A percentile compares a stretch with the other conserved stretches of the same genome.
phyloP scores from a whole-genome alignment of 2,113 vertebrate species.

The Lagenorhynchus albirostris region DNA sequence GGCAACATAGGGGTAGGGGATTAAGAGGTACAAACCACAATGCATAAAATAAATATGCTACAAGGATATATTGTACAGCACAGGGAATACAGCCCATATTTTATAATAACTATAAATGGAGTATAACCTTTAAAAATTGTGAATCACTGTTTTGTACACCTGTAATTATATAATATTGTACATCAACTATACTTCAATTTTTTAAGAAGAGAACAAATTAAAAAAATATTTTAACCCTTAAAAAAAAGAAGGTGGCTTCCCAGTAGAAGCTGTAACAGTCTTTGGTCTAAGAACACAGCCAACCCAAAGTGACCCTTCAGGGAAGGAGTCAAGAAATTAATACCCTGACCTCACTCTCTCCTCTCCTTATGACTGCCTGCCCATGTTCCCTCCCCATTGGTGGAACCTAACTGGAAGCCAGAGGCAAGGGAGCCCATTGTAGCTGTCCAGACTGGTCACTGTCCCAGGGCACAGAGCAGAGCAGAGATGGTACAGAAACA shows the following conservation, averaged over 20 bases:
- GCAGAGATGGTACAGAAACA: background rate
- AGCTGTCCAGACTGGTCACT: background rate
- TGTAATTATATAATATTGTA: background rate
- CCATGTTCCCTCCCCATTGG: background rate
- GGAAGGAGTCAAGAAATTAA: background rate
- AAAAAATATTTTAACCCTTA: too few species aligned
- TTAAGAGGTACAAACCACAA: background rate
- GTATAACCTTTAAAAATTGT: background rate
- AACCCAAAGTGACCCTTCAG: background rate
- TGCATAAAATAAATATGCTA: background rate
- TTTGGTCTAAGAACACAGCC: background rate
- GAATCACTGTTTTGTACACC: background rate
- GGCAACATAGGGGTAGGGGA: background rate
- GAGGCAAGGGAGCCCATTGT: background rate
- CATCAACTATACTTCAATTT: background rate
- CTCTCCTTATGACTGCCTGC: background rate
- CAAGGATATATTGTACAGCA: background rate
- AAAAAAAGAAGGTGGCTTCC: background rate
- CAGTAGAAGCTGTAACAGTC: background rate
- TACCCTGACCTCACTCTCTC: background rate
- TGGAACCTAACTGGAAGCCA: background rate
- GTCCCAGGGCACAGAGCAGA: background rate
- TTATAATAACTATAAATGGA: background rate
- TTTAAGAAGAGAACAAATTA: too few species aligned
- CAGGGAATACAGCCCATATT: background rate